Evolutionary conservation across 2,797 vertebrate species (phyloP), one percentile per base, ranked within the genome.

Genomic region (Euphonia xanthogaster): DNA sequence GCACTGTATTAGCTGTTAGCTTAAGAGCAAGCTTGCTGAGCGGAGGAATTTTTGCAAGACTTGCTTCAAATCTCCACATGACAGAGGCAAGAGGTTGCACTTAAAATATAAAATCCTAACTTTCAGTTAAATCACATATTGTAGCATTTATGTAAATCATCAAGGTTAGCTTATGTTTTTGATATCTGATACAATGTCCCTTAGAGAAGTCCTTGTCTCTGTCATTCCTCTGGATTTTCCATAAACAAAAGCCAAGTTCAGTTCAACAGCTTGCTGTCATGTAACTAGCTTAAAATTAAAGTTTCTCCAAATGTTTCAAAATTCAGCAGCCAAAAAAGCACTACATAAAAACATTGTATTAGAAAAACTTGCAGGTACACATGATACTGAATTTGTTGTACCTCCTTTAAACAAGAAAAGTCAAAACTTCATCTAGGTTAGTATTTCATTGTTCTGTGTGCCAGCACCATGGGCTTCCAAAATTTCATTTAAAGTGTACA

Each of bases 111-210:
- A 97, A 93, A 96, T 61, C 47, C 30, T 89, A 91, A 75, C 92
- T 97, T 96, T 80, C 75, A 86, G 85, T 97, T 94, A 91, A 93
- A 92, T 88, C 76, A 79, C 90, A 95, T 95, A 79, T 51, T 88
- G 87, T 77, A 95, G 90, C 61, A 90, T 95, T 96, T 94, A 97
- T 88, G 88, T 94, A 96, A 96, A 96, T 95, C 72, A 90, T 24
- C 70, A 63, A 79, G 72, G 75, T 89, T 79, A 92, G 75, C 67
- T 93, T 82, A 90, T 58, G 80, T 63, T 96, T 96, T 94, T 95
- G 65, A 93, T 96, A 96, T 53, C 61, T 42, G 70, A 93, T 88
- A 82, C 80, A 65, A 75, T 16, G 47, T 70, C 83, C 86, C 73
- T 93, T 67, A 81, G 73, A 95, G 63, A 77, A 97, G 82, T 61